phyloP scores from a whole-genome alignment of 2,113 vertebrate genomes.

The Ceyx cyanopectus region DNA sequence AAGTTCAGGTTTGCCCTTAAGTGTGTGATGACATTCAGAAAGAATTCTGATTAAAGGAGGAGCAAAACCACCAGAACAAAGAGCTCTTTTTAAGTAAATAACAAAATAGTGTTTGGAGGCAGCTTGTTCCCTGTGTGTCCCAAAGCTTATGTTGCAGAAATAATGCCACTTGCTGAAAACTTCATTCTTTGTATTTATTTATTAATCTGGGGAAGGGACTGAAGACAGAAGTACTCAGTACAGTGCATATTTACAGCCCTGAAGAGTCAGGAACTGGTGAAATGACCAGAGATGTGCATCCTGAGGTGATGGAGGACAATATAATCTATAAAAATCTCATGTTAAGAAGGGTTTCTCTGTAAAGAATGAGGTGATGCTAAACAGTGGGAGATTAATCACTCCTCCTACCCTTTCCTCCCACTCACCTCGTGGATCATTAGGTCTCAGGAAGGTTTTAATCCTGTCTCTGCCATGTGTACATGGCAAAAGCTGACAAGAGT shows the following conservation, averaged over 20 bases:
- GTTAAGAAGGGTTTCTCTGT: conserved; percentile 18
- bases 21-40: background rate
- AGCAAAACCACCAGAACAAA: background rate
- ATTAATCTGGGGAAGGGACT: background rate
- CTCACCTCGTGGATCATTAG: conserved; percentile 37
- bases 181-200: conserved; percentile 13
- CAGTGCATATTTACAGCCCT: background rate
- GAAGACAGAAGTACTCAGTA: background rate
- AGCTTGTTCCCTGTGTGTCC: background rate
- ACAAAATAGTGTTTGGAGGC: background rate
- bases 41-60: background rate
- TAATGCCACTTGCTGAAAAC: background rate
- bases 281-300: background rate
- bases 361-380: conserved; percentile 33
- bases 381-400: conserved; percentile 46
- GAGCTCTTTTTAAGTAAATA: background rate
- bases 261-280: background rate
- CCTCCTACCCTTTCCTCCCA: conserved; percentile 31
- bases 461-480: background rate
- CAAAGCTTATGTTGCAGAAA: conserved; percentile 14
- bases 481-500: background rate
- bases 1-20: background rate
- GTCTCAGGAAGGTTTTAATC: conserved; percentile 52
- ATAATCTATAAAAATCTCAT: conserved; percentile 43
- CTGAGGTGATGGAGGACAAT: background rate